Evolutionary conservation across 2,113 vertebrate species (phyloP), one percentile per base, ranked within the genome.

Genomic region (Vanacampus margaritifer): DNA sequence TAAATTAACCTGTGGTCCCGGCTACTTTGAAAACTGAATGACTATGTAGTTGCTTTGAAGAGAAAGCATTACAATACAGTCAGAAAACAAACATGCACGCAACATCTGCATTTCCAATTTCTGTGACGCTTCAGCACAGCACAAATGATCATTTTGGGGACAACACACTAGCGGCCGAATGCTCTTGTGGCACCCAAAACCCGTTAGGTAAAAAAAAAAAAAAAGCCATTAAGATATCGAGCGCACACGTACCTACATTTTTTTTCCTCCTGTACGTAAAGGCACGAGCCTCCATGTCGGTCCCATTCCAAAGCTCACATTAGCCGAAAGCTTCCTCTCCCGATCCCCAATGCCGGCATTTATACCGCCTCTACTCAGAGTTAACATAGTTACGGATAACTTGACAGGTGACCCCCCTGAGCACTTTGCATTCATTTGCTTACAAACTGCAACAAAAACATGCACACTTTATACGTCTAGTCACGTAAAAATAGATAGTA

Each of bases 191-290:
- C 43, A 46, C 43, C 17, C 17, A 46, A 46, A 41, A 3, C 11
- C 12, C 13, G 39, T 41, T 10, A 37, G 6, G 10, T 4, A 45
- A 45, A 45, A 46, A 19, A 45, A 60, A 60, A 60, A 60, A 60
- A 36, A 28, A 46, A 17, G 24, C 41, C 4, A 23, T 59, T 24
- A 11, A 32, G 62, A 72, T 80, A 69, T 72, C 26, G 51, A 84
- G 69, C 41, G 21, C 24, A 32, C 66, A 90, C 90, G 53, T 91
- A 93, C 91, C 92, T 87, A 88, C 80, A 83, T 89, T 87, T 84
- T 87, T 92, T 88, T 83, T 92, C 79, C 81, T 89, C 82, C 88
- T 88, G 63, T 81, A 90, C 28, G 87, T 89, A 46, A 92, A 91
- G 0, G 84, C 70, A 45, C 88, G 86, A 41, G 87, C 62, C 70